These are phyloP conservation scores for Brachypteracias leptosomus DNA, from an alignment of 2,113 vertebrate species.

Conservation along the genomic window DNA sequence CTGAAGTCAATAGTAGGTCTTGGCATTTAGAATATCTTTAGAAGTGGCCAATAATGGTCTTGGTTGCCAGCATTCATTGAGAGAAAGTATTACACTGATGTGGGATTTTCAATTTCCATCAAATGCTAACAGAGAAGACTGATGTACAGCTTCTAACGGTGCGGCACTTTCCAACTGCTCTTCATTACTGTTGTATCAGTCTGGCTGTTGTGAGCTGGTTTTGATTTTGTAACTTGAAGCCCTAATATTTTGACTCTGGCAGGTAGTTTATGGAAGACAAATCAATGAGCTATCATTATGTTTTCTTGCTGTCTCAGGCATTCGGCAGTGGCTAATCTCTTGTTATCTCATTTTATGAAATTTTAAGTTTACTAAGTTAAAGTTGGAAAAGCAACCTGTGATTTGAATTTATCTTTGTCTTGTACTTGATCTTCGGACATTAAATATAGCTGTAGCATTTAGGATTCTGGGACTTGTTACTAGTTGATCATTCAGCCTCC, in stretches of 20 bases:
- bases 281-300: background rate
- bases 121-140: background rate
- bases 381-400: background rate
- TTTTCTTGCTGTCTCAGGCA: background rate
- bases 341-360: background rate
- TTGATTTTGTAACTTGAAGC: conserved; percentile 19
- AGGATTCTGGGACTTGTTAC: background rate
- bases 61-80: background rate
- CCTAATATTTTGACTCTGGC: conserved; percentile 19
- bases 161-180: background rate
- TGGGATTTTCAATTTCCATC: background rate
- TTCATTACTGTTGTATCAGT: conserved; percentile 14
- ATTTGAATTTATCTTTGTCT: background rate
- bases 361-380: background rate
- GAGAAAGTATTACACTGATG: background rate
- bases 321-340: background rate
- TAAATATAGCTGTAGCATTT: background rate
- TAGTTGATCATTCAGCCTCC: background rate
- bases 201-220: background rate
- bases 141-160: background rate
- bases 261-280: conserved; percentile 2
- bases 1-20: background rate
- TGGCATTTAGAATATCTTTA: background rate
- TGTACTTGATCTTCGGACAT: background rate
- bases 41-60: background rate